Percentiles rank a stretch among this genome's conserved stretches.
Evolutionary conservation across 2,113 vertebrate genomes (phyloP).

Genomic region (Gadus macrocephalus): DNA sequence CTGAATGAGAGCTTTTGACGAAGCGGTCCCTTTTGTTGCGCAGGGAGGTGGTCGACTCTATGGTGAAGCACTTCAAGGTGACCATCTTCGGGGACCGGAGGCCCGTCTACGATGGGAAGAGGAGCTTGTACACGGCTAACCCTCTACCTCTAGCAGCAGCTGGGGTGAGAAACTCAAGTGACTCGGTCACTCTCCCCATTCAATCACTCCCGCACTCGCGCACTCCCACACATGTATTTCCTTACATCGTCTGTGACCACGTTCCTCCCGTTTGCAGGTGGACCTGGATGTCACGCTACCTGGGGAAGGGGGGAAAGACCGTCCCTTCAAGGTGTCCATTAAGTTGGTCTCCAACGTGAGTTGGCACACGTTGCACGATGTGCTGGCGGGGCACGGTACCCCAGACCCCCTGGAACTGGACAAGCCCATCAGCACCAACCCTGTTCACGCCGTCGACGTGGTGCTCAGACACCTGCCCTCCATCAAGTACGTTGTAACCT

Average conservation of each 20-base stretch:
- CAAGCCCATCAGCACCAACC: conserved; percentile 99
- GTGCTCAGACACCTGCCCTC: conserved; percentile 97
- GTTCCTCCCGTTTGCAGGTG: conserved; percentile 76
- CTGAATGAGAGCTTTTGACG: no score
- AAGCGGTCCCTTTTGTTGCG: conserved; percentile 7
- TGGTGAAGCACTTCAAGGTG: conserved; percentile 99
- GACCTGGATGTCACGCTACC: conserved; percentile 99
- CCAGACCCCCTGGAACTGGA: conserved; percentile 96
- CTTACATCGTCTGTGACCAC: neutral
- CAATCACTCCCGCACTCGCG: neutral
- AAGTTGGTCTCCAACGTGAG: conserved; percentile 98
- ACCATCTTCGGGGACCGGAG: conserved; percentile 98
- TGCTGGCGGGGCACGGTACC: conserved; percentile 94
- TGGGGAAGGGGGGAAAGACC: conserved; percentile 96
- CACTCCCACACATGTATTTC: neutral
- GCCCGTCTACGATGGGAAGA: conserved; percentile 98
- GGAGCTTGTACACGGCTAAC: conserved; percentile 97
- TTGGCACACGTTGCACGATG: conserved; percentile 98
- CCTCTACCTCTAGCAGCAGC: conserved; percentile 93
- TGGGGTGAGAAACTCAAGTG: conserved; percentile 77
- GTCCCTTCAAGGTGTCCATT: conserved; percentile 96
- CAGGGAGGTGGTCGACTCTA: conserved; percentile 98
- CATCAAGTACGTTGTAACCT: conserved; percentile 86
- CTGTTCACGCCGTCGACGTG: conserved; percentile 97
- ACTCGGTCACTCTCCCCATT: neutral